Evolutionary conservation across 2,113 vertebrate species (phyloP).

Genomic region (Anguilla rostrata): DNA sequence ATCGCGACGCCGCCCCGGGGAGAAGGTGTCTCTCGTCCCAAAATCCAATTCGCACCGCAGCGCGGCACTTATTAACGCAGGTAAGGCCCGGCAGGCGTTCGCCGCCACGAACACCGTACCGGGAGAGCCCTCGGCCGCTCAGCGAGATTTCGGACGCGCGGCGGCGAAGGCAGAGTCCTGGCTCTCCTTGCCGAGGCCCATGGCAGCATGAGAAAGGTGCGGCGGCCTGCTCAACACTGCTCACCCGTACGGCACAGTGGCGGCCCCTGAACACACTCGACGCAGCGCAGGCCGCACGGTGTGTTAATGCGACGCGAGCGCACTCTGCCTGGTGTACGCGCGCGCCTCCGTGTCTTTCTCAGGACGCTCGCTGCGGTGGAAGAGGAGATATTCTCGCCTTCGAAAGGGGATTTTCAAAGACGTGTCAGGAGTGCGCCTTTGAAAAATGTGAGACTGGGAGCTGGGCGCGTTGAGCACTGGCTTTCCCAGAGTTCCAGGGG

Average conservation of each 20-base stretch:
- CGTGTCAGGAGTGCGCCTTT: background rate
- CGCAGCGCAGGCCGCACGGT: background rate
- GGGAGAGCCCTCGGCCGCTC: no score
- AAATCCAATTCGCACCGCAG: background rate
- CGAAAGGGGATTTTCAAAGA: slow-evolving; percentile 24
- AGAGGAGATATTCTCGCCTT: slow-evolving; percentile 11
- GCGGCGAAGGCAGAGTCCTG: background rate
- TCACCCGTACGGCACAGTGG: no score
- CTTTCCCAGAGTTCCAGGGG: background rate
- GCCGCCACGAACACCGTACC: no score
- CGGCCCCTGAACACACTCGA: background rate
- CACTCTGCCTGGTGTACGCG: background rate
- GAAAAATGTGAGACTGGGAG: background rate
- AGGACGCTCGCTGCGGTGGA: background rate
- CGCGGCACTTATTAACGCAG: background rate
- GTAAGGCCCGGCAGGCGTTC: no score
- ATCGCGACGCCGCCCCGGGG: background rate
- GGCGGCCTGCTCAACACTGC: background rate
- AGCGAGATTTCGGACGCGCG: background rate
- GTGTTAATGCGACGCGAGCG: slow-evolving; percentile 6
- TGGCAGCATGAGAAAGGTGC: no score
- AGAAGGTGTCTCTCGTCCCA: background rate
- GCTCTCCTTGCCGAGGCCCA: background rate
- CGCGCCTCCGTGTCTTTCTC: background rate
- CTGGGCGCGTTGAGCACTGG: background rate